phyloP scores from a whole-genome alignment of 2,113 vertebrate species.

The Hirundichthys speculiger region DNA sequence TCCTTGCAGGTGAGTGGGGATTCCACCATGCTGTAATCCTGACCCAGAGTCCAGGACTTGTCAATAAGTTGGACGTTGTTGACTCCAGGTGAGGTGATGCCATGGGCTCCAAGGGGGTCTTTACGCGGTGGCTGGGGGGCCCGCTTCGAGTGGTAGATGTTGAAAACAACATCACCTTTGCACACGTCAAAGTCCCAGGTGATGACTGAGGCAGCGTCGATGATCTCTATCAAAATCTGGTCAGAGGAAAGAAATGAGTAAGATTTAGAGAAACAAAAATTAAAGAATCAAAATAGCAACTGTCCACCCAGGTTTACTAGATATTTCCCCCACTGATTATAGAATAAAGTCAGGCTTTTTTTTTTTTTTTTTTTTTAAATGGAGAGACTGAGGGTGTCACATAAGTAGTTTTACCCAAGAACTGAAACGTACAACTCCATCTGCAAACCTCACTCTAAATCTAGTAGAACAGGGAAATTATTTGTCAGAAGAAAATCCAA shows the following conservation, averaged over 20 bases:
- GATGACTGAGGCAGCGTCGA: slow-evolving; percentile 94
- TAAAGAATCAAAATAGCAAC: not conserved
- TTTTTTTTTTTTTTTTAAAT: too few species aligned
- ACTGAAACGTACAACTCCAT: not conserved
- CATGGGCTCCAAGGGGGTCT: slow-evolving; percentile 89
- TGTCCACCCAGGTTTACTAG: too few species aligned
- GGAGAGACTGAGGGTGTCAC: too few species aligned
- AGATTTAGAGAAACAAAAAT: not conserved
- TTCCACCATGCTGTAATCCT: slow-evolving; percentile 96
- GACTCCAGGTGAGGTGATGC: slow-evolving; percentile 89
- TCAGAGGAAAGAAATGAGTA: not conserved
- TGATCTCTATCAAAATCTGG: slow-evolving; percentile 93
- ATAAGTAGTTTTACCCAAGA: not conserved
- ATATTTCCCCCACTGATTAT: too few species aligned
- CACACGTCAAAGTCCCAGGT: slow-evolving; percentile 99
- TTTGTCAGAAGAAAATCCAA: not conserved
- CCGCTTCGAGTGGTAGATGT: slow-evolving; percentile 95
- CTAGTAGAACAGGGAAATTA: not conserved
- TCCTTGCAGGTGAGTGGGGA: slow-evolving; percentile 92
- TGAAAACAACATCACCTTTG: slow-evolving; percentile 95
- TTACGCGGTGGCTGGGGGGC: slow-evolving; percentile 90
- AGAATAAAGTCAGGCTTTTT: too few species aligned
- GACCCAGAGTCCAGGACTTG: slow-evolving; percentile 89
- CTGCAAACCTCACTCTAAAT: not conserved
- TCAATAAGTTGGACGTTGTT: slow-evolving; percentile 97